Evolutionary conservation across 2,113 vertebrate species (phyloP), one percentile per base, ranked within the genome.

Genomic region (Rhynchopsitta pachyrhyncha): DNA sequence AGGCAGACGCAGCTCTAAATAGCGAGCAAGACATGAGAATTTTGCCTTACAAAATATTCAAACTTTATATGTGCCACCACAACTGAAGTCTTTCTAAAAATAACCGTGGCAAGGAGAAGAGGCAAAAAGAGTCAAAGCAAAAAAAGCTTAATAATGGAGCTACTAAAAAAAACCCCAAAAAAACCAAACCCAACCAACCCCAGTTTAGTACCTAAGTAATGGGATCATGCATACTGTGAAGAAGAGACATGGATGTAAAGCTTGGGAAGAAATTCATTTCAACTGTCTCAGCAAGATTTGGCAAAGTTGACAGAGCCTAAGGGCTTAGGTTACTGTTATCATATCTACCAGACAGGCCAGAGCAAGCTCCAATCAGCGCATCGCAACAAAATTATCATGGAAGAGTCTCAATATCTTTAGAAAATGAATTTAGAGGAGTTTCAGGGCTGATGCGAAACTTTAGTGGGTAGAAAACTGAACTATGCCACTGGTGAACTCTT

Each of bases 301-400:
- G 39, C 24, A 19, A 52, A 81, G 47, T 2, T 66, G 39, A 6
- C 59, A 62, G 63, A 63, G 66, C 25, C 8, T 28, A 25, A 75
- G 67, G 28, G 50, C 47, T 83, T n/a, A 52, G 7, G 39, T 68
- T 37, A 67, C n/a, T 52, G 25, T 62, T 53, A 11, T 8, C 52
- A 20, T 42, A 63, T 14, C 41, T 75, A 31, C 60, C 57, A 10
- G n/a, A 52, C 64, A 74, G 46, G 31, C 47, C 62, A 82, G 69
- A 82, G 62, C 31, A 62, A 92, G 57, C 42, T 63, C 70, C 70
- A 50, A 76, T 41, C 59, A 82, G 55, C n/a, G 53, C 19, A 5
- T 3, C 15, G 35, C 57, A 64, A 29, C 41, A 67, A 33, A 71
- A 39, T 1, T 0, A 47, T 10, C 10, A 10, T 1, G 1, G 39